These are phyloP conservation scores for Nautilus pompilius DNA, from an alignment of 1,140 invertebrate genomes.

Conservation along the genomic window DNA sequence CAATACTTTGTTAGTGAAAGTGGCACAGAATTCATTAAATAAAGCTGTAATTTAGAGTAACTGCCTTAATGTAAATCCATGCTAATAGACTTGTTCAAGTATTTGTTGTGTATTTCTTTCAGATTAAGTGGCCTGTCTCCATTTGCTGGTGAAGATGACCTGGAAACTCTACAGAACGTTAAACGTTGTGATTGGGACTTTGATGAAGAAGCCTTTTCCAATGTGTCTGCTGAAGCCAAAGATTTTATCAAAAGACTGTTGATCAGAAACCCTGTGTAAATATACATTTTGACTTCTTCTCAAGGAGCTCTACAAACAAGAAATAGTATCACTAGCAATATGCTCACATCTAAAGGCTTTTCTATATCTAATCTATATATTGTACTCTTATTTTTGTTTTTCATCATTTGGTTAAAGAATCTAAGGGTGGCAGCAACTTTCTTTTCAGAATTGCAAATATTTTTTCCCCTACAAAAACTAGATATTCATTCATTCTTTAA, in stretches of 20 bases:
- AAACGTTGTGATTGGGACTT: constrained; percentile 99
- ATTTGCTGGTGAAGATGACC: constrained; percentile 97
- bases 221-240: constrained; percentile 93
- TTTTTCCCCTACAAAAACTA: no score
- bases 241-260: constrained; percentile 95
- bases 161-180: constrained; percentile 97
- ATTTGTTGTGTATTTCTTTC: constrained; percentile 14
- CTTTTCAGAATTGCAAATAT: no score
- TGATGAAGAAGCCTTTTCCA: constrained; percentile 82
- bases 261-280: constrained; percentile 90
- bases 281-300: no score
- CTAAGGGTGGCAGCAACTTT: no score
- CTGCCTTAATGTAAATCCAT: not conserved
- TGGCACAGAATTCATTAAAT: not conserved
- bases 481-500: no score
- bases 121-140: constrained; percentile 95
- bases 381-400: no score
- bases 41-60: not conserved
- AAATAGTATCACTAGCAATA: no score
- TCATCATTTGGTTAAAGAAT: no score
- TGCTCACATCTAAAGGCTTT: no score
- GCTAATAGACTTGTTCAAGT: not conserved
- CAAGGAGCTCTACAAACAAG: no score
- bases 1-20: no score
- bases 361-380: no score